Percentiles rank a stretch among this genome's conserved stretches.
Evolutionary conservation across 2,113 vertebrate species (phyloP).

Genomic region (Myotis brandtii): DNA sequence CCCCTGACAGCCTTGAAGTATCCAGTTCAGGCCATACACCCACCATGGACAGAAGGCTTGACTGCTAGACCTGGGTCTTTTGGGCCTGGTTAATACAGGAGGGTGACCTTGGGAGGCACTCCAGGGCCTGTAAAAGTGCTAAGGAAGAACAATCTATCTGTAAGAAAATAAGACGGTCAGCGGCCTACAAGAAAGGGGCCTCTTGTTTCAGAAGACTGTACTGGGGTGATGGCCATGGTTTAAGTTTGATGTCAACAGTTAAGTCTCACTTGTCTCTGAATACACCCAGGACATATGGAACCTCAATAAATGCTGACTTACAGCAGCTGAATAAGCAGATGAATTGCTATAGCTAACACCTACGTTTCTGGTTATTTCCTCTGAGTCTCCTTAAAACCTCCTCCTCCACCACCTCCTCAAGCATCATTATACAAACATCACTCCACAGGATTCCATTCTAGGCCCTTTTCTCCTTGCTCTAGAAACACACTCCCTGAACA

Average conservation of each 20-base stretch:
- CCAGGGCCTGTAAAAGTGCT: not conserved
- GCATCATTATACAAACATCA: not conserved
- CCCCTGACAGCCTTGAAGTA: not conserved
- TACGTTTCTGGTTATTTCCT: conserved; percentile 16
- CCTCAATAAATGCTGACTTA: not conserved
- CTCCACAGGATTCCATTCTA: conserved; percentile 1
- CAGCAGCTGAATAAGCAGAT: conserved; percentile 30
- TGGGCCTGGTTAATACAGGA: not conserved
- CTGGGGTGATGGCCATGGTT: not conserved
- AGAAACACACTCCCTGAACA: not conserved
- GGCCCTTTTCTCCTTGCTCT: not conserved
- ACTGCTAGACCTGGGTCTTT: not conserved
- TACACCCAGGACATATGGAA: not conserved
- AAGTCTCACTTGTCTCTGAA: conserved; percentile 48
- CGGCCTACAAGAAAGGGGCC: not conserved
- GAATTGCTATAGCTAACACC: conserved; percentile 23
- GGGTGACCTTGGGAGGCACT: conserved; percentile 13
- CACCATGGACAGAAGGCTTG: not conserved
- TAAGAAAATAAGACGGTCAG: conserved; percentile 5
- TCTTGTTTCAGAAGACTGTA: conserved; percentile 28
- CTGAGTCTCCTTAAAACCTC: not conserved
- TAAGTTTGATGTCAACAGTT: conserved; percentile 15
- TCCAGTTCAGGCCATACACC: not conserved
- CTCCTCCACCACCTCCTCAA: not conserved
- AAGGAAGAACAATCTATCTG: not conserved